Conservation (phyloP, 2,888 invertebrate species). For the Drosophila anomelani region DNA sequence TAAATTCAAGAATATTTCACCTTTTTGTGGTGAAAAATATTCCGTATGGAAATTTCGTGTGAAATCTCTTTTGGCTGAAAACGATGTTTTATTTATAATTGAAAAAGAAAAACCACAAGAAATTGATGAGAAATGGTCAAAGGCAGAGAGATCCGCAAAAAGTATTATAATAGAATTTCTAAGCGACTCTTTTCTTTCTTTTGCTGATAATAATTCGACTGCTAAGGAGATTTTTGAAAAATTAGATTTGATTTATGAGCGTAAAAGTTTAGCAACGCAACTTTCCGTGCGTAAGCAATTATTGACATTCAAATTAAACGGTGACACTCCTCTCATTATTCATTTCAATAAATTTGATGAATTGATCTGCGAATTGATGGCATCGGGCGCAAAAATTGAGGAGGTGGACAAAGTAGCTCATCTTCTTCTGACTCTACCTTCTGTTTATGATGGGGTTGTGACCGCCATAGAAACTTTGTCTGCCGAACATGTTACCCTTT, state of each 20-base stretch:
- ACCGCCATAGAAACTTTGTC: conserved; percentile 27
- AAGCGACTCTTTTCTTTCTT: conserved; percentile 4
- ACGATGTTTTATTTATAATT: not conserved
- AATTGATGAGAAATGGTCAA: conserved; percentile 11
- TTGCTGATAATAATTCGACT: conserved; percentile 1
- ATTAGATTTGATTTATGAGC: conserved; percentile 18
- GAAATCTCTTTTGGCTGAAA: conserved; percentile 8
- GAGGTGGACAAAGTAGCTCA: conserved; percentile 32
- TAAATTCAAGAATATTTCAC: conserved; percentile 9
- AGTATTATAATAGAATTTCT: conserved; percentile 1
- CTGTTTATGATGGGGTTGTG: conserved; percentile 22
- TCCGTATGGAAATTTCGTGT: not conserved
- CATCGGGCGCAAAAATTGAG: no score
- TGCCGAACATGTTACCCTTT: no score
- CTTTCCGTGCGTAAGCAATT: conserved; percentile 7
- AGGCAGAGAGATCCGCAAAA: conserved; percentile 14
- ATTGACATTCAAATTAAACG: no score
- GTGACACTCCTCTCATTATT: not conserved
- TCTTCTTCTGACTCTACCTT: conserved; percentile 25
- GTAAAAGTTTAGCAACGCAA: conserved; percentile 13
- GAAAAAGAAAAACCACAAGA: not conserved
- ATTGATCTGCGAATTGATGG: no score
- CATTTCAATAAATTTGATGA: conserved; percentile 28
- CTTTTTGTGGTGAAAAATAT: not conserved
- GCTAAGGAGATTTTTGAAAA: conserved; percentile 15